Percentiles rank a stretch among this genome's conserved stretches.
phyloP scores from a whole-genome alignment of 2,888 invertebrate species.

The Tipula unca region DNA sequence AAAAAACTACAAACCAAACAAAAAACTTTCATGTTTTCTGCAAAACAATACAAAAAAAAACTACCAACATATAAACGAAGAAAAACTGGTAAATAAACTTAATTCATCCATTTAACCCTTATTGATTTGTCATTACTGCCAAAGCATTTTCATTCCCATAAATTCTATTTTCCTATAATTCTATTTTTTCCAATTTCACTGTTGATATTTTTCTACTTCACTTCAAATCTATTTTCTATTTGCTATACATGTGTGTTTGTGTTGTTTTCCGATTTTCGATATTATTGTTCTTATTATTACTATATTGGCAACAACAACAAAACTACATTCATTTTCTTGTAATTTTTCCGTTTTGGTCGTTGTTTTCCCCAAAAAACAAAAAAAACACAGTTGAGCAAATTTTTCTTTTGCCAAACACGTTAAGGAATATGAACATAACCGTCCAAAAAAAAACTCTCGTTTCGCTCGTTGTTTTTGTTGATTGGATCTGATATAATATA shows the following conservation, averaged over 20 bases:
- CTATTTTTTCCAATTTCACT: neutral
- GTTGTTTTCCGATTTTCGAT: neutral
- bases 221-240: neutral
- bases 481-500: neutral
- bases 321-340: neutral
- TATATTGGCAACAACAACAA: neutral
- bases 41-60: neutral
- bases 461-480: neutral
- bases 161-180: neutral
- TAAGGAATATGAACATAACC: neutral
- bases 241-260: neutral
- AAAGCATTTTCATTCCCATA: neutral
- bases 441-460: neutral
- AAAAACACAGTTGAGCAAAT: neutral
- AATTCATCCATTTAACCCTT: conserved; percentile 9
- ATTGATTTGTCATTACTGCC: conserved; percentile 16
- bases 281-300: neutral
- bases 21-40: neutral
- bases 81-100: neutral
- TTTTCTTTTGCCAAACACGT: neutral
- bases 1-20: neutral
- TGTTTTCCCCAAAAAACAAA: neutral
- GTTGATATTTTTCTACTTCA: neutral
- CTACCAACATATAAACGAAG: neutral
- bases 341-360: neutral